Evolutionary conservation across 35 echinoderm and acorn worm genomes (phyloP).

Genomic region (Lytechinus pictus): DNA sequence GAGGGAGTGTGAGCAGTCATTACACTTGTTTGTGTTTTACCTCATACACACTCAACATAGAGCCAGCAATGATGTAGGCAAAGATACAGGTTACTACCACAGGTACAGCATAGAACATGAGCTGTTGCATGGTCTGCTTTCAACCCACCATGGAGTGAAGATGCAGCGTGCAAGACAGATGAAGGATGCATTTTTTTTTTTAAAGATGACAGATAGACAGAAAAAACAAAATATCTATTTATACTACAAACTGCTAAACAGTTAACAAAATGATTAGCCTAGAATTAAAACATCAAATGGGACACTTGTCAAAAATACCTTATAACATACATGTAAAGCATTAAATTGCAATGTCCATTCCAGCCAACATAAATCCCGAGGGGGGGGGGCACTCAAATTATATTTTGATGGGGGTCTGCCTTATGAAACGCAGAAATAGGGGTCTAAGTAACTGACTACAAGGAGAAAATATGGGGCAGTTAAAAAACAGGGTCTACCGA

Average conservation of each 20-base stretch:
- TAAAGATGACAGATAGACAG: slow-evolving; percentile 14
- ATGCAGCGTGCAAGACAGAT: not conserved
- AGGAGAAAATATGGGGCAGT: no score
- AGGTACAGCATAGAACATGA: slow-evolving; percentile 92
- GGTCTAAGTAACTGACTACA: no score
- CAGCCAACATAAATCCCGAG: no score
- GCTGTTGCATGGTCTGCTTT: slow-evolving; percentile 57
- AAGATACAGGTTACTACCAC: slow-evolving; percentile 89
- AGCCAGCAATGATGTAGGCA: slow-evolving; percentile 79
- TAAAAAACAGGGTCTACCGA: no score
- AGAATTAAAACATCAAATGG: no score
- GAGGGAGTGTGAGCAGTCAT: not conserved
- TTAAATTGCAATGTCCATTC: no score
- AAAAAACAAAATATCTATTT: slow-evolving; percentile 25
- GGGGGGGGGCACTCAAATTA: no score
- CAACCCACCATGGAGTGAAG: not conserved
- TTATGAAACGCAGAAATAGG: no score
- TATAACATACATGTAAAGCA: no score
- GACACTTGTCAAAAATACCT: no score
- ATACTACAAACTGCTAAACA: not conserved
- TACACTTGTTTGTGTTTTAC: slow-evolving; percentile 53
- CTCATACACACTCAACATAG: slow-evolving; percentile 89
- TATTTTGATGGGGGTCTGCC: no score
- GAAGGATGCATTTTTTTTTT: not conserved
- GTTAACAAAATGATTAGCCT: not conserved